Base-by-base conservation (phyloP, 2,888 invertebrate genomes). In the Rhaphigaster nebulosa region DNA sequence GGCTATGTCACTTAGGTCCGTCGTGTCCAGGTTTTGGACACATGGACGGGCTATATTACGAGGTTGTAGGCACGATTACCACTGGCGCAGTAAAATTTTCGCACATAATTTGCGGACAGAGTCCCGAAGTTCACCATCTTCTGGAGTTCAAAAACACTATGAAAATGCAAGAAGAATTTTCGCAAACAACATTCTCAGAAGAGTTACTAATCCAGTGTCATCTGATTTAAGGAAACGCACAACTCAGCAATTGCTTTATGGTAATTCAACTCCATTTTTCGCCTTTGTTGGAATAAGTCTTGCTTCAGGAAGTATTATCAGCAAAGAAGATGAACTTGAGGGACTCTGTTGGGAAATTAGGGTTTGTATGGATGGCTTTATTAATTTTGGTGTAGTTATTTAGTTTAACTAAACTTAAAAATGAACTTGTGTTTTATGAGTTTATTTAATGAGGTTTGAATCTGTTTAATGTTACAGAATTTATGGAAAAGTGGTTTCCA, bases 271-370 rank as follows among this genome's bases (percentile, higher is more conserved):
- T 18, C 96, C 97, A 12, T 96, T 97, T 92, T 96, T 97, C 93
- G 96, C 97, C 13, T 93, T 97, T 34, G 96, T 97, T 91, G 96
- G 97, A 13, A 95, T 97, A 0, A 96, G 96, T 91, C 94, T 97
- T 92, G 96, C 96, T 20, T 96, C 96, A 15, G 96, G 96, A 8
- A 95, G 97, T 34, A 95, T 97, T 91, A 93, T 97, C 50, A 96
- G 96, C 1, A 96, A 96, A 93, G 96, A 97, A 93, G 96, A 97
- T 93, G 96, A 97, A 94, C 93, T 96, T 54, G 97, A 97, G 94
- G 96, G 96, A 80, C 95, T 97, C 70, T 97, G 97, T 93, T 96
- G 96, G 95, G 97, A 97, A 94, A 97, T 97, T 92, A 94, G 96
- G 91, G 96, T 96, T 94, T 93, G 93, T 93, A 91, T 41, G 3